phyloP scores from a whole-genome alignment of 2,113 vertebrate species.

The Sander vitreus region DNA sequence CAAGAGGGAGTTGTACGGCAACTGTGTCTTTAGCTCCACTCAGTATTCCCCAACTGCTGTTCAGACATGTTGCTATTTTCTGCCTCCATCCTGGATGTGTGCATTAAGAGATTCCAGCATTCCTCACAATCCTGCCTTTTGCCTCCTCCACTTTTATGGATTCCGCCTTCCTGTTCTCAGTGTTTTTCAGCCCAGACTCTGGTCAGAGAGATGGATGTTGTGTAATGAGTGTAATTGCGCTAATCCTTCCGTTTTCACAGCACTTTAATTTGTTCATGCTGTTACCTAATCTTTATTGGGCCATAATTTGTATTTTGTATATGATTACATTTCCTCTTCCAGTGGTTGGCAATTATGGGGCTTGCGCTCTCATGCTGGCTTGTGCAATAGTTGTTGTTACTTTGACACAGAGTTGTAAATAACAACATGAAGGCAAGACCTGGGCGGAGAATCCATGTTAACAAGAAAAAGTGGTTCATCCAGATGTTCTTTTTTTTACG shows the following conservation, averaged over 20 bases:
- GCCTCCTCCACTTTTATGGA: constrained; percentile 69
- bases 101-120: constrained; percentile 80
- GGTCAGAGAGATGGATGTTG: constrained; percentile 75
- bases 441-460: constrained; percentile 46
- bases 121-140: constrained; percentile 69
- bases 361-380: constrained; percentile 60
- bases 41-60: constrained; percentile 74
- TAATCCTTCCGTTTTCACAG: constrained; percentile 79
- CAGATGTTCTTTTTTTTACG: constrained; percentile 74
- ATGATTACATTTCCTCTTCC: constrained; percentile 76
- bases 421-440: constrained; percentile 62
- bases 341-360: constrained; percentile 70
- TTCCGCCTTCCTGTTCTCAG: constrained; percentile 66
- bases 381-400: constrained; percentile 54
- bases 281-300: constrained; percentile 80
- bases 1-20: constrained; percentile 48
- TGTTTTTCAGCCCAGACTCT: constrained; percentile 63
- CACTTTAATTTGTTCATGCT: constrained; percentile 79
- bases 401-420: constrained; percentile 68
- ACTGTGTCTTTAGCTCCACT: constrained; percentile 61
- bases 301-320: constrained; percentile 79
- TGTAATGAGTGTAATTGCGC: constrained; percentile 77
- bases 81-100: constrained; percentile 68
- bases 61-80: constrained; percentile 82
- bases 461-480: constrained; percentile 62